Evolutionary conservation across 2,888 invertebrate species (phyloP), one percentile per base, ranked within the genome.

Genomic region (Corbicula japonica): DNA sequence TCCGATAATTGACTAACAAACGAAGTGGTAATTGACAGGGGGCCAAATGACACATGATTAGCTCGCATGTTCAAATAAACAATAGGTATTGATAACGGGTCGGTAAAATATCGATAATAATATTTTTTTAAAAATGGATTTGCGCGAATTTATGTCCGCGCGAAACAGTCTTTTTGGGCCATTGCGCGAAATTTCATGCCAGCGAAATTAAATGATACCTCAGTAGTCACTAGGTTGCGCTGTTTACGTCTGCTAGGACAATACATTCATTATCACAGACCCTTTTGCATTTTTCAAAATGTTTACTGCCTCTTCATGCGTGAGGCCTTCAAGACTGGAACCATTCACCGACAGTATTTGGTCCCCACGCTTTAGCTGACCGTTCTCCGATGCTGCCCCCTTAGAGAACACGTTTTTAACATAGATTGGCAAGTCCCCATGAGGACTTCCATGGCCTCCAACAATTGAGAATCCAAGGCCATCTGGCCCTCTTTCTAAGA

Each of bases 301-400:
- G 26, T 97, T 96, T 35, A 97, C 97, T 3, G 97, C 97, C 84
- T 97, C 96, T 87, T 97, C 96, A 89, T 97, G 96, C 75, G 93
- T 94, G 48, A 92, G 91, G 30, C 93, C 93, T 5, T 94, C 92
- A 8, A 94, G 89, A 73, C 97, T 97, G 88, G 97, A 96, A 6
- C 97, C 98, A 92, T 98, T 98, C n/a, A 99, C 97, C 23, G 97
- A 95, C 5, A 97, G 94, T 62, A 99, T 95, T 89, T 97, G 95
- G 94, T 99, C 99, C 23, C 99, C 99, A 87, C 96, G 96, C 93
- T 97, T 96, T 81, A 99, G 95, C 72, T 97, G 96, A 2, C 97
- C 98, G 92, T 98, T 98, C 38, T 94, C 94, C 70, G 95, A 94
- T 0, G 98, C 98, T 46, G 96, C 96, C 38, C 98, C 97, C 10